Evolutionary conservation across 1,140 invertebrate species (phyloP).

Genomic region (Scaptodrosophila lebanonensis): DNA sequence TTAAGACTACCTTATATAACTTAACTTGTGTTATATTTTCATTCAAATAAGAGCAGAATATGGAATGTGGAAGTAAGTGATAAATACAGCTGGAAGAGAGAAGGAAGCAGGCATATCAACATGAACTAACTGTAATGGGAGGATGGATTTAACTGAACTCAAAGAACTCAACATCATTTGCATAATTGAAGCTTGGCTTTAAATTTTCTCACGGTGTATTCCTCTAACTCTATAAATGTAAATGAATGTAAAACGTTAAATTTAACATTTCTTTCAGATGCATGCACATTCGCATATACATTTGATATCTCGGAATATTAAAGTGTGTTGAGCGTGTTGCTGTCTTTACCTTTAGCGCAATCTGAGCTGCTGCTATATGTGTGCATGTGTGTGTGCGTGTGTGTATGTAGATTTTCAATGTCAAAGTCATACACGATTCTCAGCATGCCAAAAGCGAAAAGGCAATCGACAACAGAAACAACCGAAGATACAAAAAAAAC

Average conservation of each 20-base stretch:
- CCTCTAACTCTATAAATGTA: slow-evolving; percentile 51
- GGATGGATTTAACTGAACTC: too few relatives aligned
- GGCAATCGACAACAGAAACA: slow-evolving; percentile 22
- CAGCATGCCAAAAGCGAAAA: slow-evolving; percentile 59
- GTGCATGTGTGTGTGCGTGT: too few relatives aligned
- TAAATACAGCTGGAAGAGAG: too few relatives aligned
- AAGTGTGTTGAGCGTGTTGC: slow-evolving; percentile 13
- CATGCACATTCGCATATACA: slow-evolving; percentile 11
- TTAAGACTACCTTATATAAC: too few relatives aligned
- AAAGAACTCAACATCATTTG: too few relatives aligned
- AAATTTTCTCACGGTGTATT: too few relatives aligned
- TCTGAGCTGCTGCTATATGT: not conserved
- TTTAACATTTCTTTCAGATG: slow-evolving; percentile 35
- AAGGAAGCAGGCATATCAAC: too few relatives aligned
- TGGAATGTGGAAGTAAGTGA: too few relatives aligned
- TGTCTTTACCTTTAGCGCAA: not conserved
- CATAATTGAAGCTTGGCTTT: too few relatives aligned
- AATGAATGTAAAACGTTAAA: slow-evolving; percentile 62
- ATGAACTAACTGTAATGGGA: too few relatives aligned
- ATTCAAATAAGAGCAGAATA: too few relatives aligned
- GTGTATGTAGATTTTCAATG: slow-evolving; percentile 57
- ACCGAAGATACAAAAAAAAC: slow-evolving; percentile 8
- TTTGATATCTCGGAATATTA: slow-evolving; percentile 41
- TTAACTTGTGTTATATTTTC: too few relatives aligned
- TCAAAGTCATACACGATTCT: slow-evolving; percentile 68